Conservation (phyloP, 2,888 invertebrate species). For the Tricholauxania praeusta region DNA sequence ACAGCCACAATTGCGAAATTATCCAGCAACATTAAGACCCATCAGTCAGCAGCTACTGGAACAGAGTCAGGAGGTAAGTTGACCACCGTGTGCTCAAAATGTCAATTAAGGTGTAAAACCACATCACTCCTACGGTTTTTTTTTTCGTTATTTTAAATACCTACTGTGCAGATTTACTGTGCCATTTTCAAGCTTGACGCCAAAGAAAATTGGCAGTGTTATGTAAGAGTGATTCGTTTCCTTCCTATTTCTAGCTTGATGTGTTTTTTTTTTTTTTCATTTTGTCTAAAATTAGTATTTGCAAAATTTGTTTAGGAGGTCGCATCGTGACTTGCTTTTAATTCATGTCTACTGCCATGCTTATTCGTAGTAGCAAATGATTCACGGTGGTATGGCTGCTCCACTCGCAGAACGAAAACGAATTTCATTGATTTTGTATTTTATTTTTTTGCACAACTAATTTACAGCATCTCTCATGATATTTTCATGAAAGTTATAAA, state of each 20-base stretch:
- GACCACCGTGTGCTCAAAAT: not conserved
- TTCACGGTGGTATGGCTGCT: not conserved
- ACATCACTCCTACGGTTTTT: not conserved
- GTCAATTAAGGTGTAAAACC: not conserved
- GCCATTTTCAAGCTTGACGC: not conserved
- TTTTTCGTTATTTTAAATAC: not conserved
- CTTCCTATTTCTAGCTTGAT: not conserved
- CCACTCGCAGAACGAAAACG: not conserved
- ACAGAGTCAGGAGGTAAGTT: constrained; percentile 65
- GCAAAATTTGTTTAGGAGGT: constrained; percentile 50
- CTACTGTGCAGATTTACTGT: not conserved
- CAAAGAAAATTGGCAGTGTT: not conserved
- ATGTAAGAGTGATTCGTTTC: too few relatives aligned
- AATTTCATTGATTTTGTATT: not conserved
- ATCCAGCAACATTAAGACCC: constrained; percentile 60
- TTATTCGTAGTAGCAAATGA: constrained; percentile 5
- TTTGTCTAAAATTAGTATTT: not conserved
- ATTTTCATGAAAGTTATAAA: too few relatives aligned
- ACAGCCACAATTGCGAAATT: constrained; percentile 62
- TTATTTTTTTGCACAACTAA: not conserved
- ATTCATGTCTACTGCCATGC: constrained; percentile 58
- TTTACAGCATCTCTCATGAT: too few relatives aligned
- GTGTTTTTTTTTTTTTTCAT: constrained; percentile 13
- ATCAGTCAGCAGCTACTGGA: constrained; percentile 63
- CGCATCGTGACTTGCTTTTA: constrained; percentile 61